Evolutionary conservation across 1,140 invertebrate species (phyloP).

Genomic region (Pemphigus obesinymphae): DNA sequence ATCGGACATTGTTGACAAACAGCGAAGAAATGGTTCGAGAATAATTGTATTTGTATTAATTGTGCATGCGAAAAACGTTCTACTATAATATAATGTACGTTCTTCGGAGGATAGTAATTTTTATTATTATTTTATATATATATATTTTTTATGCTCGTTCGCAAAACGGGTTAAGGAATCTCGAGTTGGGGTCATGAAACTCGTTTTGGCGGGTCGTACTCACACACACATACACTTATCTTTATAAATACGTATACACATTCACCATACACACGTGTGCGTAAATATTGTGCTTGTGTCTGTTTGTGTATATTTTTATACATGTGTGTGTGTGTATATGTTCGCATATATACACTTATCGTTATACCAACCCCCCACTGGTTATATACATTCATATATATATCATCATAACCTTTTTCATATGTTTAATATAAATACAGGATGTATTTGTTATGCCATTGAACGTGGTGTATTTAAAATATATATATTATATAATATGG

Average conservation of each 20-base stretch:
- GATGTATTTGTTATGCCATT: too few relatives aligned
- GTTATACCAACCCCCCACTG: too few relatives aligned
- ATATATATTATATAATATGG: too few relatives aligned
- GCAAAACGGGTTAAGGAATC: conserved; percentile 38
- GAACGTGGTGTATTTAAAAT: too few relatives aligned
- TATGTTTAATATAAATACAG: too few relatives aligned
- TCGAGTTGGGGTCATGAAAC: conserved; percentile 39
- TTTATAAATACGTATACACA: not conserved
- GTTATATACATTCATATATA: too few relatives aligned
- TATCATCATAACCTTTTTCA: too few relatives aligned
- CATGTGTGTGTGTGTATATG: not conserved
- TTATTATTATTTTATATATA: not conserved
- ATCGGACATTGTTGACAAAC: not conserved
- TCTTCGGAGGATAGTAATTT: not conserved
- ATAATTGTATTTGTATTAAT: not conserved
- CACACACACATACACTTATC: not conserved
- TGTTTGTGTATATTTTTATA: not conserved
- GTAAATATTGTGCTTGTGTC: not conserved
- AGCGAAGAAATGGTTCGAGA: too few relatives aligned
- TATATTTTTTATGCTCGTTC: not conserved
- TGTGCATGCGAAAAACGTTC: not conserved
- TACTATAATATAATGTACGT: too few relatives aligned
- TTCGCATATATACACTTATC: too few relatives aligned
- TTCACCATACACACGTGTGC: not conserved
- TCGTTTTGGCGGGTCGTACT: conserved; percentile 13